Evolutionary conservation across 2,888 invertebrate genomes (phyloP).

Genomic region (Heliconius ismenius): DNA sequence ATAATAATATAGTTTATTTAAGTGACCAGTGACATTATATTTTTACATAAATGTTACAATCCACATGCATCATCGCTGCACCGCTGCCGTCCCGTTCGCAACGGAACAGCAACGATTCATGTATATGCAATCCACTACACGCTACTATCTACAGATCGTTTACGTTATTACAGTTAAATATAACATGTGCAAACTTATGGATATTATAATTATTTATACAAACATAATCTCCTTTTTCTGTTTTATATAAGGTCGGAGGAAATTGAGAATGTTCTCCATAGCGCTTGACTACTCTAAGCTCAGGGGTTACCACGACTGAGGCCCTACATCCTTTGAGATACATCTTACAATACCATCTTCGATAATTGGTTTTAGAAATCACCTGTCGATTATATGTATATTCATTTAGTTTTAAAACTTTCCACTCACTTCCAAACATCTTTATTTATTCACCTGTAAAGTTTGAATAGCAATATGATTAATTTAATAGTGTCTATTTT

Average conservation of each 20-base stretch:
- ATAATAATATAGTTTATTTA: too few relatives aligned
- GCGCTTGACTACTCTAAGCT: conserved; percentile 27
- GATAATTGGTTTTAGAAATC: conserved; percentile 18
- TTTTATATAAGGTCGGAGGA: conserved; percentile 32
- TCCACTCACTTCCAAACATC: conserved; percentile 22
- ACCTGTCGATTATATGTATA: conserved; percentile 40
- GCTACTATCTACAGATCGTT: too few relatives aligned
- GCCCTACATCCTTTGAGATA: conserved; percentile 50
- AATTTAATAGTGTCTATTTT: background rate
- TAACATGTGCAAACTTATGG: too few relatives aligned
- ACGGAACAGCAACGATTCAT: too few relatives aligned
- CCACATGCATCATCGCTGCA: too few relatives aligned
- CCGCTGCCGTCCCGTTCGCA: too few relatives aligned
- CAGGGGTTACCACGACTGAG: conserved; percentile 41
- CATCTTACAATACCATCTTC: conserved; percentile 48
- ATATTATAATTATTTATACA: conserved; percentile 11
- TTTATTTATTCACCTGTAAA: conserved; percentile 36
- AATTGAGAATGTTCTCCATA: conserved; percentile 44
- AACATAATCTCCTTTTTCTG: conserved; percentile 27
- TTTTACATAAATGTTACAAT: too few relatives aligned
- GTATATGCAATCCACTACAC: too few relatives aligned
- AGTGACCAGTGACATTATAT: too few relatives aligned
- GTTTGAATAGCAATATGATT: background rate
- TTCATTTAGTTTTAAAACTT: conserved; percentile 23
- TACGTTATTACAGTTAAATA: too few relatives aligned